Base-by-base conservation (phyloP, 2,888 invertebrate genomes). In the Aleiodes testaceus region DNA sequence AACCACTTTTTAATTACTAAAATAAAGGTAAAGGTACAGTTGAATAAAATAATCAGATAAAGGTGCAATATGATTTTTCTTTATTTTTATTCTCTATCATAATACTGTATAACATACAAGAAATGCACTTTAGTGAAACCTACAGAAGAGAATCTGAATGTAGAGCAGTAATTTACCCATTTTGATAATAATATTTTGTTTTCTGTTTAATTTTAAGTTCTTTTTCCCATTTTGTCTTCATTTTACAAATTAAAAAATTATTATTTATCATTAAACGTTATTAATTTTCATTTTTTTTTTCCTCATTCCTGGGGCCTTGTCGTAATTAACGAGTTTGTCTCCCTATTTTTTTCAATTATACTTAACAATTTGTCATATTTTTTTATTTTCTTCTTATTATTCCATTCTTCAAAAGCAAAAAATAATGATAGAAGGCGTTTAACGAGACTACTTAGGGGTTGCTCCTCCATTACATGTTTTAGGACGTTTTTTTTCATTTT, bases 81-180 rank as follows among this genome's bases (percentile, higher is more conserved):
- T 84, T 81, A 80, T 82, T 85, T 63, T 87, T 87, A 88, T 86
- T 85, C 87, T 88, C 91, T 92, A 92, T 92, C 88, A 92, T 93
- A 93, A 93, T 93, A 93, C 93, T 93, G 93, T 93, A 93, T 93
- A 93, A 93, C 93, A 93, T 93, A 93, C 93, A 93, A 93, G 94
- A 94, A 94, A 94, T 94, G 94, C 94, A 94, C 94, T 93, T 93
- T 91, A 91, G 92, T 91, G 93, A 93, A 93, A 93, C 93, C 93
- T 93, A 93, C 93, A 94, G 93, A 94, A 94, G 93, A 93, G 93
- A 87, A 87, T 85, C 83, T 86, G 85, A 87, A 87, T 87, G 83
- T 84, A 83, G 84, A 87, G 82, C 83, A 82, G 81, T 84, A 82
- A 83, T 75, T 67, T 67, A 47, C 67, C 73, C 72, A 71, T 72